These are phyloP conservation scores for Podarcis raffonei DNA, from an alignment of 2,113 vertebrate species.

Conservation along the genomic window DNA sequence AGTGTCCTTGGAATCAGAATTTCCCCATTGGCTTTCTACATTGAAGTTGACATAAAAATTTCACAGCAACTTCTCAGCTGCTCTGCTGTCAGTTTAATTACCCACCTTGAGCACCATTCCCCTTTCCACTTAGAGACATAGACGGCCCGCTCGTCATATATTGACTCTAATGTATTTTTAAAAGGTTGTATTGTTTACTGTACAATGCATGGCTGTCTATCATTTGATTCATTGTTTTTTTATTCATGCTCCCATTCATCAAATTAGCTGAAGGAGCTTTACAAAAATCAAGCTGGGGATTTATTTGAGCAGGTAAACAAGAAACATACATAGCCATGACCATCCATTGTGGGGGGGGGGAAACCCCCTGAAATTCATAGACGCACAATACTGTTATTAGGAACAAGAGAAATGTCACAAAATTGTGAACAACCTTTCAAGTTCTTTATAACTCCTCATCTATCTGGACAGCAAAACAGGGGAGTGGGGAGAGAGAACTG, in stretches of 20 bases:
- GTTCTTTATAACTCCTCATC: not conserved
- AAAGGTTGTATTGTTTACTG: not conserved
- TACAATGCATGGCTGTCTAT: not conserved
- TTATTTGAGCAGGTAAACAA: not conserved
- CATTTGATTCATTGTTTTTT: constrained; percentile 11
- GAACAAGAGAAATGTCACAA: not conserved
- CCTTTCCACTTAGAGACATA: constrained; percentile 15
- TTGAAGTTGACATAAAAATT: constrained; percentile 31
- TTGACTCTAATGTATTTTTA: constrained; percentile 15
- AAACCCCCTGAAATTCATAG: not conserved
- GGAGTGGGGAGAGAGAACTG: not conserved
- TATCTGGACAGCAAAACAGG: not conserved
- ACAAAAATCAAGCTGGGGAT: not conserved
- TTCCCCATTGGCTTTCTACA: constrained; percentile 48
- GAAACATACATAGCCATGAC: not conserved
- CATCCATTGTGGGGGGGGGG: not conserved
- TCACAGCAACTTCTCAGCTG: constrained; percentile 34
- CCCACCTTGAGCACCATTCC: not conserved
- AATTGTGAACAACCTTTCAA: not conserved
- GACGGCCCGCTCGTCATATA: not conserved
- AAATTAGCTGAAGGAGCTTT: not conserved
- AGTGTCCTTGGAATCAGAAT: constrained; percentile 58
- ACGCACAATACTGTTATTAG: not conserved
- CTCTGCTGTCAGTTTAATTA: constrained; percentile 43
- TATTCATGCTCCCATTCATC: not conserved